Evolutionary conservation across 2,888 invertebrate genomes (phyloP).

Genomic region (Coremacera marginata): DNA sequence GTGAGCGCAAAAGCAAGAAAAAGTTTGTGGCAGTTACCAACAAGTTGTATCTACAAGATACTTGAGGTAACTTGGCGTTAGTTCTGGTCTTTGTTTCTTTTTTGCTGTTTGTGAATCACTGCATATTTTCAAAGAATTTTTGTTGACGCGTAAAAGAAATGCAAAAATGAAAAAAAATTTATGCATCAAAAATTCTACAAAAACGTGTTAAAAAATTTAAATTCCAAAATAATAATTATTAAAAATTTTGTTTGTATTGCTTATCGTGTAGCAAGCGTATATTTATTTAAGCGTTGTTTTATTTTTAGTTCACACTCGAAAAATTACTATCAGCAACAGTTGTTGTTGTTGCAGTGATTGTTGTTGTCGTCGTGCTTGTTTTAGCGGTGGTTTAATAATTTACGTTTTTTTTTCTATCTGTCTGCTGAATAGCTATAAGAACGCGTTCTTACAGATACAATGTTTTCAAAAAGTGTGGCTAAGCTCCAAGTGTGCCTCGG

Average conservation of each 20-base stretch:
- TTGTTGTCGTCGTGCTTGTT: not conserved
- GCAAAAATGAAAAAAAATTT: not conserved
- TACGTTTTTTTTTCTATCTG: not conserved
- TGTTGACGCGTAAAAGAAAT: not conserved
- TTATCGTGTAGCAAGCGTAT: no score
- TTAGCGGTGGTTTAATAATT: not conserved
- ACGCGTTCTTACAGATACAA: not conserved
- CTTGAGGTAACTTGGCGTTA: not conserved
- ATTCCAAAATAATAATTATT: no score
- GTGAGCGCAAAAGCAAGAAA: not conserved
- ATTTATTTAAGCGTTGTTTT: conserved; percentile 8
- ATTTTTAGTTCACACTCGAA: conserved; percentile 4
- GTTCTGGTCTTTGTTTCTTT: not conserved
- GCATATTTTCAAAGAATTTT: conserved; percentile 39
- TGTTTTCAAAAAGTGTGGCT: not conserved
- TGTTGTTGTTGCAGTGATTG: not conserved
- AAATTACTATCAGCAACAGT: not conserved
- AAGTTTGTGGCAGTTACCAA: not conserved
- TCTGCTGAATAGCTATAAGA: not conserved
- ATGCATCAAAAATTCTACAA: not conserved
- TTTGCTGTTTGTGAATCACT: conserved; percentile 40
- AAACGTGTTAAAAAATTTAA: not conserved
- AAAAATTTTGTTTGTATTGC: no score
- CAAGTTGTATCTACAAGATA: not conserved
- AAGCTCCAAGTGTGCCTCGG: no score